Base-by-base conservation (phyloP, 2,888 invertebrate genomes). In the Drosophila flavopinicola region DNA sequence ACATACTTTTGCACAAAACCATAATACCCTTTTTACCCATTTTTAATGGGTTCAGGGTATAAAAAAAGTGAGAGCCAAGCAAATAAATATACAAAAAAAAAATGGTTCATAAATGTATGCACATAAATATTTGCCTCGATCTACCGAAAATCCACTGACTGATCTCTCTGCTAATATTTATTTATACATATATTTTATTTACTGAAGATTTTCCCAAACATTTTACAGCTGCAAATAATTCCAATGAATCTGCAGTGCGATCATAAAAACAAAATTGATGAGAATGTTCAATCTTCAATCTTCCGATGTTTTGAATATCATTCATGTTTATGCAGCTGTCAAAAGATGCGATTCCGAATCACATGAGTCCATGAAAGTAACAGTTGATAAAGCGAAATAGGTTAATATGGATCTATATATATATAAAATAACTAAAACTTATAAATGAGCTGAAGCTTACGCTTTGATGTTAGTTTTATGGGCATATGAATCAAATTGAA, bases 31-130 rank as follows among this genome's bases (percentile, higher is more conserved):
- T n/a, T n/a, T n/a, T n/a, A n/a, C n/a, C n/a, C n/a, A n/a, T n/a
- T n/a, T n/a, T n/a, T n/a, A n/a, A n/a, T n/a, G n/a, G n/a, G n/a
- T n/a, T n/a, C n/a, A n/a, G n/a, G n/a, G n/a, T n/a, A 35, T 15
- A 2, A 4, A 37, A 6, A 30, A 11, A 41, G n/a, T 27, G 41
- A 30, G 20, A 56, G 10, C 41, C 35, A 51, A 13, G 13, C 44
- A 71, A 75, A 69, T 64, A 79, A 71, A 58, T 68, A 65, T 37
- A n/a, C n/a, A n/a, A n/a, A n/a, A n/a, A n/a, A 71, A 53, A 61
- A 59, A 20, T 30, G 6, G 53, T 77, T 78, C 77, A 80, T 71
- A 84, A 80, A 84, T 78, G n/a, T n/a, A 75, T 67, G 57, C 45
- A 47, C 59, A 64, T 63, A 71, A 59, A 65, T 61, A 77, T 79